These are phyloP conservation scores for Ptychoptera albimana DNA, from an alignment of 2,888 invertebrate genomes.

Conservation along the genomic window DNA sequence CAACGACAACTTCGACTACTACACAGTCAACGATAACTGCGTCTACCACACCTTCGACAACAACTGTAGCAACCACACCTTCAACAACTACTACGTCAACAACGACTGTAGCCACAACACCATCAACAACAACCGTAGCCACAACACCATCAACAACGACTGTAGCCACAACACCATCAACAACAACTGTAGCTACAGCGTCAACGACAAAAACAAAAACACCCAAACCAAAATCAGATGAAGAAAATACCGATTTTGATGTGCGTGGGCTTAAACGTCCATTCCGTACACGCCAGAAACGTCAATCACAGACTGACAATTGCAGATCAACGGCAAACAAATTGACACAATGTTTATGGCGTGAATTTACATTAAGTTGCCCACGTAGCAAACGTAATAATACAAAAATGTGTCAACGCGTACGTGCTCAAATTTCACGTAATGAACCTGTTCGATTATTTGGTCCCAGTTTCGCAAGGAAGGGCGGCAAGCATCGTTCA, in stretches of 20 bases:
- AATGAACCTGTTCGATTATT: no score
- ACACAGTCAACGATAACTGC: not conserved
- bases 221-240: not conserved
- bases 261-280: no score
- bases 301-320: no score
- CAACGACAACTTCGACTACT: not conserved
- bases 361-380: constrained; percentile 1
- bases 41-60: not conserved
- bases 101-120: not conserved
- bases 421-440: no score
- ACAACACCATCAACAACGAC: not conserved
- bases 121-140: not conserved
- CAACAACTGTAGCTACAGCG: not conserved
- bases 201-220: not conserved
- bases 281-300: no score
- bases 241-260: no score
- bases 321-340: not conserved
- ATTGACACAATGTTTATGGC: constrained; percentile 3
- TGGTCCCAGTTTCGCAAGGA: no score
- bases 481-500: no score
- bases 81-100: not conserved
- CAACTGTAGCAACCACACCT: not conserved
- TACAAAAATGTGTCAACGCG: no score
- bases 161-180: not conserved
- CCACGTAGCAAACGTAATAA: not conserved